Evolutionary conservation across 2,888 invertebrate species (phyloP).

Genomic region (Melitaea athalia): DNA sequence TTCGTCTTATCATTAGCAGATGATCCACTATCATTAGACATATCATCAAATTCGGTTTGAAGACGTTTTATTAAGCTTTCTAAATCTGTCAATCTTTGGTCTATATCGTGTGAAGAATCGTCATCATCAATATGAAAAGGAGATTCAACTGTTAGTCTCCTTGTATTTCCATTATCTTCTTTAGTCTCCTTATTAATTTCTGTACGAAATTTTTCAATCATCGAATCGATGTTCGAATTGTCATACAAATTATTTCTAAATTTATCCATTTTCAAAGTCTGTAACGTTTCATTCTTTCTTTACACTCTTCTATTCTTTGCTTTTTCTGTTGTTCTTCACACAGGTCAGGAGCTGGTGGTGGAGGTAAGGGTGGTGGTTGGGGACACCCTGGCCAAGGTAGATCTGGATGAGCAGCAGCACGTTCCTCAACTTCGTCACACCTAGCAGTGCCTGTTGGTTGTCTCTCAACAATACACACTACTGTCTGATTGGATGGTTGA

Average conservation of each 20-base stretch:
- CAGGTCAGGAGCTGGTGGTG: constrained; percentile 51
- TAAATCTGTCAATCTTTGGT: constrained; percentile 57
- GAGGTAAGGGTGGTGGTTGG: constrained; percentile 50
- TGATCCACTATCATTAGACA: constrained; percentile 44
- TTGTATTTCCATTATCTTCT: constrained; percentile 43
- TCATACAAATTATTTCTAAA: constrained; percentile 30
- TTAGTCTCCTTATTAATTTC: constrained; percentile 37
- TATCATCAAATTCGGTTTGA: constrained; percentile 57
- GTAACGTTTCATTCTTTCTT: constrained; percentile 56
- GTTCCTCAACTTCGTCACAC: constrained; percentile 51
- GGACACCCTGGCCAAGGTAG: constrained; percentile 53
- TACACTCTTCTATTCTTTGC: constrained; percentile 48
- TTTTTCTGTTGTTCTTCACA: constrained; percentile 53
- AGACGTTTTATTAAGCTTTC: constrained; percentile 54
- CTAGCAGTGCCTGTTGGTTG: constrained; percentile 49
- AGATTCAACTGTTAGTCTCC: constrained; percentile 44
- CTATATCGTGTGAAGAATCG: constrained; percentile 46
- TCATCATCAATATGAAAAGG: constrained; percentile 32
- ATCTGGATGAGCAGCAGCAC: constrained; percentile 45
- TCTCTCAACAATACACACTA: constrained; percentile 52
- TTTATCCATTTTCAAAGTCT: constrained; percentile 53
- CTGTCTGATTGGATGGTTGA: constrained; percentile 37
- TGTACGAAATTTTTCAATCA: constrained; percentile 49
- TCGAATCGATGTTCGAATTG: constrained; percentile 40
- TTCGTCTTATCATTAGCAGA: constrained; percentile 14